These are phyloP conservation scores for Hoplias malabaricus DNA, from an alignment of 2,113 vertebrate species.

Conservation along the genomic window DNA sequence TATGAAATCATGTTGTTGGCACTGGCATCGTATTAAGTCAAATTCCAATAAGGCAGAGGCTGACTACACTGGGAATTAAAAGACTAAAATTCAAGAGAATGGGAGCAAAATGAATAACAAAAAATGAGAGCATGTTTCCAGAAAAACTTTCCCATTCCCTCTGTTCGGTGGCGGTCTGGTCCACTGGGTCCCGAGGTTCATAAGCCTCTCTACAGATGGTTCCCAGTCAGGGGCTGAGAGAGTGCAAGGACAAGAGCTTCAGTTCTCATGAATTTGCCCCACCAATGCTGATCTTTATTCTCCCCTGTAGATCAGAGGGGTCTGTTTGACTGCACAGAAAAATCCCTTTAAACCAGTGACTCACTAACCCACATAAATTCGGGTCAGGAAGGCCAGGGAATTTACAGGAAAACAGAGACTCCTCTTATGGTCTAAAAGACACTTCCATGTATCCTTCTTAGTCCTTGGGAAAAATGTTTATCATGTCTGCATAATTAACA, in stretches of 20 bases:
- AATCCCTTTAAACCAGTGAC: conserved; percentile 33
- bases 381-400: background rate
- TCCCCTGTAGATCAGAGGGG: conserved; percentile 18
- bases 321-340: background rate
- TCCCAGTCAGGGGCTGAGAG: conserved; percentile 22
- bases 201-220: background rate
- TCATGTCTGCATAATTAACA: background rate
- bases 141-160: background rate
- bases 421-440: conserved; percentile 12
- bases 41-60: background rate
- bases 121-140: background rate
- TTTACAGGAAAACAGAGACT: conserved; percentile 28
- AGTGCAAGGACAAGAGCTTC: background rate
- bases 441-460: background rate
- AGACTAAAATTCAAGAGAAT: background rate
- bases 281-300: conserved; percentile 15
- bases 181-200: conserved; percentile 2
- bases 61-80: background rate
- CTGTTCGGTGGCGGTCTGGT: background rate
- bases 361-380: conserved; percentile 31
- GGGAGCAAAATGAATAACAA: background rate
- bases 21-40: background rate
- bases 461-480: background rate
- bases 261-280: conserved; percentile 36
- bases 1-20: background rate